These are phyloP conservation scores for Eumaeus atala DNA, from an alignment of 1,140 invertebrate genomes.

Conservation along the genomic window DNA sequence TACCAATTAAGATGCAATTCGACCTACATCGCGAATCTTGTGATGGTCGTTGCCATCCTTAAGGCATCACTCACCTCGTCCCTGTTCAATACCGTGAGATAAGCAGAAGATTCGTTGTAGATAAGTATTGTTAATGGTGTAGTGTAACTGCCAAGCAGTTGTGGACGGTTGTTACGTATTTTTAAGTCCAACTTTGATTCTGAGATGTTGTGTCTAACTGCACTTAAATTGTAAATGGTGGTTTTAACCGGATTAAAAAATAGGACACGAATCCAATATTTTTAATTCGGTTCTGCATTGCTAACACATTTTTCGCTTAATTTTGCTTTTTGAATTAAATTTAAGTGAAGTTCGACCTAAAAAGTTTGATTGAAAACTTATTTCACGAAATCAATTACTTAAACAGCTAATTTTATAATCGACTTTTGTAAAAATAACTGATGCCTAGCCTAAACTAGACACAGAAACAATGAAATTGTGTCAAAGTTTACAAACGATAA, in stretches of 20 bases:
- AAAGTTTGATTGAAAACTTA: constrained; percentile 21
- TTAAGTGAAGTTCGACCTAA: constrained; percentile 73
- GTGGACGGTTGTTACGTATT: constrained; percentile 69
- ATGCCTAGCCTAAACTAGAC: too few species aligned
- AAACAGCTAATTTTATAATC: background rate
- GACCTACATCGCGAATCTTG: constrained; percentile 72
- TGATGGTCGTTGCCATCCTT: constrained; percentile 69
- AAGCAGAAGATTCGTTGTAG: constrained; percentile 57
- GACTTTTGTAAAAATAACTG: constrained; percentile 1
- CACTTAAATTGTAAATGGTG: constrained; percentile 72
- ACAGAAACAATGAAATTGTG: background rate
- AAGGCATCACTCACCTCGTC: constrained; percentile 68
- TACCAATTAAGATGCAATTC: constrained; percentile 74
- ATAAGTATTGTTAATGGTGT: constrained; percentile 69
- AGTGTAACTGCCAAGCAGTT: constrained; percentile 69
- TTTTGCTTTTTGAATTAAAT: constrained; percentile 53
- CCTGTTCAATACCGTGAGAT: constrained; percentile 70
- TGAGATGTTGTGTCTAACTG: constrained; percentile 72
- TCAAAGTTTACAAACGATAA: background rate
- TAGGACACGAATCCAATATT: constrained; percentile 20
- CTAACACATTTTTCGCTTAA: constrained; percentile 45
- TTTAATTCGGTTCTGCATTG: constrained; percentile 41
- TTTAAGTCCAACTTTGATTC: constrained; percentile 62
- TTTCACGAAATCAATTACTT: background rate
- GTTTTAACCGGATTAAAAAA: constrained; percentile 44